A percentile compares a stretch with the other conserved stretches of the same genome.
Conservation (phyloP, 2,888 invertebrate species). For the Leptopilina syphax region DNA sequence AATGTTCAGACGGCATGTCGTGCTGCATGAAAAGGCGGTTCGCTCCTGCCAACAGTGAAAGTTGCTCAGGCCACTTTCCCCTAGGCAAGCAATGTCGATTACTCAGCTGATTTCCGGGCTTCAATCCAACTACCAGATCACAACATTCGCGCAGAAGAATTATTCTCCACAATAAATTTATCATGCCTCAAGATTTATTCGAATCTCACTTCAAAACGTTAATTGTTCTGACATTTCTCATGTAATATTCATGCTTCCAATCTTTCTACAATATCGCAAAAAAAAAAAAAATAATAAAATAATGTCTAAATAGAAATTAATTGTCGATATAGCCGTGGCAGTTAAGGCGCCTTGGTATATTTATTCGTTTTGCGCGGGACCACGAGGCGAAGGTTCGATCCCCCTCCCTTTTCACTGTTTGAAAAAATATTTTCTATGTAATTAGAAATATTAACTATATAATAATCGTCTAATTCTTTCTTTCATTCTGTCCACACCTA, state of each 20-base stretch:
- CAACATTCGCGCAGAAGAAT: background rate
- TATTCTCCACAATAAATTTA: constrained; percentile 16
- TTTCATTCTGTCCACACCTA: too few species aligned
- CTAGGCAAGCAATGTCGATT: constrained; percentile 63
- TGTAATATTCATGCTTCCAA: background rate
- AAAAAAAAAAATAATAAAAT: too few species aligned
- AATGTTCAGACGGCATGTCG: constrained; percentile 49
- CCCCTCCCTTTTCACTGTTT: too few species aligned
- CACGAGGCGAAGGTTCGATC: too few species aligned
- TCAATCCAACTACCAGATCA: constrained; percentile 56
- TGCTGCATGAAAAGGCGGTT: constrained; percentile 55
- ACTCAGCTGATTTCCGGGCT: constrained; percentile 71
- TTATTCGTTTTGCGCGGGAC: too few species aligned
- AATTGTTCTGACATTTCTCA: background rate
- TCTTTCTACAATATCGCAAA: background rate
- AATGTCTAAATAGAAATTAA: too few species aligned
- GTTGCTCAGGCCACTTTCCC: constrained; percentile 75
- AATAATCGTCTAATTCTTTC: too few species aligned
- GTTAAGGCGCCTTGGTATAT: too few species aligned
- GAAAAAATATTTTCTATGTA: too few species aligned
- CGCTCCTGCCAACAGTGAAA: constrained; percentile 70
- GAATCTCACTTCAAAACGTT: background rate
- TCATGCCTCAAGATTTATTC: background rate
- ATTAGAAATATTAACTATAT: too few species aligned
- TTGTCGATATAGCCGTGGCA: too few species aligned